Percentiles rank a stretch among this genome's conserved stretches.
These are phyloP conservation scores for Atrichornis clamosus DNA, from an alignment of 2,113 vertebrate species.

Conservation along the genomic window DNA sequence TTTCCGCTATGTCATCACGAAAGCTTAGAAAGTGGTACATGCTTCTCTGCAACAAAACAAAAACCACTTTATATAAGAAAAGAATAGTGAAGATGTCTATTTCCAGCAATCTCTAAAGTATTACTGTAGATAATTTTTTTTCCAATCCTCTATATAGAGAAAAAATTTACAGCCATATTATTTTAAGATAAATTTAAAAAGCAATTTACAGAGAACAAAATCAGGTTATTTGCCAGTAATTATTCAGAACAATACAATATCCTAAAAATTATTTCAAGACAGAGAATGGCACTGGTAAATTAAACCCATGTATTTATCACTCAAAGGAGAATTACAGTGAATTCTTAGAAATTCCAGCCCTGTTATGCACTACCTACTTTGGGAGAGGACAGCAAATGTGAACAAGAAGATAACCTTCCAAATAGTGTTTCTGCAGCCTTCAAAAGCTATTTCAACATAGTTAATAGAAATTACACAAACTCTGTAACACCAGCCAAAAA, in stretches of 20 bases:
- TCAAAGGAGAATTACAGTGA: neutral
- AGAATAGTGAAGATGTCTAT: neutral
- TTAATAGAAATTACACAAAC: conserved; percentile 56
- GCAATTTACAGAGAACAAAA: neutral
- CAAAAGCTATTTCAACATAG: conserved; percentile 42
- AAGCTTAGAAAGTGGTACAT: neutral
- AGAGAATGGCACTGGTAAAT: neutral
- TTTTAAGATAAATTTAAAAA: neutral
- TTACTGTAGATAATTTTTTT: neutral
- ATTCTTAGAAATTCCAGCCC: neutral
- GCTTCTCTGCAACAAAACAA: neutral
- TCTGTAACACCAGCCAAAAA: conserved; percentile 28
- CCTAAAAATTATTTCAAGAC: neutral
- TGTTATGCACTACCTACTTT: neutral
- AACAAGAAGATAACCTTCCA: conserved; percentile 16
- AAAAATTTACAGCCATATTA: neutral
- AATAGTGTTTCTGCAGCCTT: conserved; percentile 4
- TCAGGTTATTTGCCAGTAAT: neutral
- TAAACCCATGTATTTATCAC: neutral
- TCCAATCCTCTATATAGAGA: neutral
- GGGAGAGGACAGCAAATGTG: neutral
- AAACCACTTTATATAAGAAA: neutral
- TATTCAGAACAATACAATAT: neutral
- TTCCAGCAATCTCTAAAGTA: neutral
- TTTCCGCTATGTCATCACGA: neutral